Percentiles rank a stretch among this genome's conserved stretches.
phyloP scores from a whole-genome alignment of 2,888 invertebrate genomes.

The Apamea monoglypha region DNA sequence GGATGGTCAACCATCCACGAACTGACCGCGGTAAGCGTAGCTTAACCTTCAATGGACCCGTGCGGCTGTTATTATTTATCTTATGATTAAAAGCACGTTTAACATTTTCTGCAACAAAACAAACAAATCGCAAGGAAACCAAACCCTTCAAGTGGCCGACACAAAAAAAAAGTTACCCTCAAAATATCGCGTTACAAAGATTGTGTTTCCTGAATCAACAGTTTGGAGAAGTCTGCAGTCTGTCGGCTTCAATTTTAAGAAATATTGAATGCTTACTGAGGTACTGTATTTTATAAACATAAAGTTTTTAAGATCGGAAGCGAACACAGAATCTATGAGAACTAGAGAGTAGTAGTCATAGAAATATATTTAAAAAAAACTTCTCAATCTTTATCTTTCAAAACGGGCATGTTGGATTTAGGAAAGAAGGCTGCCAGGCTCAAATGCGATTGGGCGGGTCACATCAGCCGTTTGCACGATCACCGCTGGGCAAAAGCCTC shows the following conservation, averaged over 20 bases:
- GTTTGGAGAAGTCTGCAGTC: constrained; percentile 45
- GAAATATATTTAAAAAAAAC: too few species aligned
- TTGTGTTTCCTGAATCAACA: constrained; percentile 70
- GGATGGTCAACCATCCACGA: too few species aligned
- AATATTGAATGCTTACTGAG: constrained; percentile 55
- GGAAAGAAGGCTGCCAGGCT: too few species aligned
- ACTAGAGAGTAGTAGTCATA: not conserved
- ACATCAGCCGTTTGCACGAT: too few species aligned
- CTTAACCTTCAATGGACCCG: too few species aligned
- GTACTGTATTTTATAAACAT: not conserved
- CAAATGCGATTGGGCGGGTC: too few species aligned
- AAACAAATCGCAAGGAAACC: constrained; percentile 33
- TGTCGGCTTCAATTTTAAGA: constrained; percentile 54
- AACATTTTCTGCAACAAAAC: constrained; percentile 7
- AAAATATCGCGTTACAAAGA: constrained; percentile 71
- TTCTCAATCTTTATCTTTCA: too few species aligned
- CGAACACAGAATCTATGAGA: not conserved
- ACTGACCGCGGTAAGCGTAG: too few species aligned
- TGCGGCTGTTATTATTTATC: too few species aligned
- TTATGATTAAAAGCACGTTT: not conserved
- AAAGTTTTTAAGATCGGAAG: not conserved
- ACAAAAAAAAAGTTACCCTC: constrained; percentile 66
- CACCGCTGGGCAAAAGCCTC: too few species aligned
- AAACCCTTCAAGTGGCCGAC: constrained; percentile 61
- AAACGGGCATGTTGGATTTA: too few species aligned